Evolutionary conservation across 2,797 vertebrate genomes (phyloP).

Genomic region (Danio albolineatus): DNA sequence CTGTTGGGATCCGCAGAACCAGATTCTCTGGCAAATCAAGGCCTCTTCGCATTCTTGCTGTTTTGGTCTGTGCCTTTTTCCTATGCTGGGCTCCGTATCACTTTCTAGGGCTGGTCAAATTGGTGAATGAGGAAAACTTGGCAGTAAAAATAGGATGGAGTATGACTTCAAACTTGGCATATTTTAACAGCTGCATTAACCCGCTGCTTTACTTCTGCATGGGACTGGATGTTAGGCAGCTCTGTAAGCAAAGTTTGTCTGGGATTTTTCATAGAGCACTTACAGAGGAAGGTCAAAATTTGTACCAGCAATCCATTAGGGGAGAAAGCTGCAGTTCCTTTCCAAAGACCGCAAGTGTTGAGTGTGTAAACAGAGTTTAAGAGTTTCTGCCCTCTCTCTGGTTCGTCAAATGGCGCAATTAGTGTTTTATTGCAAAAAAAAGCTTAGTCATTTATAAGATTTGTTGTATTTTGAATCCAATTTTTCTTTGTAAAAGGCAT

Average conservation of each 20-base stretch:
- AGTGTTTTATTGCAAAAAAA: too few relatives aligned
- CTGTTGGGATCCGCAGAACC: conserved; percentile 70
- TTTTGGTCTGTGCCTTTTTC: conserved; percentile 77
- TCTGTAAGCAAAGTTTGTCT: conserved; percentile 67
- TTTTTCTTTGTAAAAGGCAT: too few relatives aligned
- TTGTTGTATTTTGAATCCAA: too few relatives aligned
- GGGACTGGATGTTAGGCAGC: conserved; percentile 67
- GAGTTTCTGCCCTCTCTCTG: too few relatives aligned
- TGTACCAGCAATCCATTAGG: conserved; percentile 59
- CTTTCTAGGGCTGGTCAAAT: conserved; percentile 75
- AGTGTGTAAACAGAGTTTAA: not conserved
- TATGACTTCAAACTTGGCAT: conserved; percentile 69
- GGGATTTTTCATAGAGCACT: conserved; percentile 69
- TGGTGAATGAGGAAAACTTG: conserved; percentile 67
- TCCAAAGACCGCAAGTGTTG: not conserved
- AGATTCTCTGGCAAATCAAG: conserved; percentile 70
- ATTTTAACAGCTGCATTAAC: conserved; percentile 83
- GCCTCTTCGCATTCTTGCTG: conserved; percentile 72
- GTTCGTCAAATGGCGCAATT: too few relatives aligned
- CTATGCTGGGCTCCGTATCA: conserved; percentile 83
- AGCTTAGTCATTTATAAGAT: too few relatives aligned
- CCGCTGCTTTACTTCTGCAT: conserved; percentile 80
- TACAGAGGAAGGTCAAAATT: conserved; percentile 60
- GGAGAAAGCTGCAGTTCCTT: conserved; percentile 54
- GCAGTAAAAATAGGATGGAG: conserved; percentile 70